Base-by-base conservation (phyloP, 2,113 vertebrate genomes). In the Calyptomena viridis region DNA sequence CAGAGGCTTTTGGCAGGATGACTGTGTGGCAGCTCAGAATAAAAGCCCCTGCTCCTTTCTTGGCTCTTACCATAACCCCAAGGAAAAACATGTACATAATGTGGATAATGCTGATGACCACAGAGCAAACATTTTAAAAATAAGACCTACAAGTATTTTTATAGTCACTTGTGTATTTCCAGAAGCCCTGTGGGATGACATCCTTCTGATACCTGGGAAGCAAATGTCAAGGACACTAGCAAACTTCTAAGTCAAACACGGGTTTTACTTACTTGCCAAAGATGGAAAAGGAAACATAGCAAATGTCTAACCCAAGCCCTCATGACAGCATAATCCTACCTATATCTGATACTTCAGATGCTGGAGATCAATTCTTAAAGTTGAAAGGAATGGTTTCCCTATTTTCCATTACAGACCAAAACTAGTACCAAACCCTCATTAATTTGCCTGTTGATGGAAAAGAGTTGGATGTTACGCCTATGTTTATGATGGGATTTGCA, bases 291-390 rank as follows among this genome's bases (percentile, higher is more conserved):
- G 62, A 78, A 42, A 27, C 44, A 55, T 30, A 58, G n/a, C 11
- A 62, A n/a, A 50, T 20, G 14, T 46, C n/a, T 58, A 53, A 53
- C 37, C 24, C 16, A 44, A 21, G 46, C 12, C 46, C 40, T 52
- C 22, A 6, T 4, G 23, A 23, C 2, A 92, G 24, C 33, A 11
- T 0, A 16, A 37, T 56, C 37, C 28, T 14, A 33, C 46, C 49
- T 4, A 0, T 5, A 14, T 5, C 7, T 17, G 40, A 10, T 5
- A 21, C 28, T 10, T 4, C 31, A 71, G 7, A 24, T 30, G 28
- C 4, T 49, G 68, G 15, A 88, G 28, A n/a, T 1, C 37, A 85
- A 8, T 31, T 58, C n/a, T 25, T 71, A 9, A 39, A 78, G 42
- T 16, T 66, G 72, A 33, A 94, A 33, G 27, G 37, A 73, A 35